These are phyloP conservation scores for Diorhabda carinulata DNA, from an alignment of 1,140 invertebrate genomes.

Conservation along the genomic window DNA sequence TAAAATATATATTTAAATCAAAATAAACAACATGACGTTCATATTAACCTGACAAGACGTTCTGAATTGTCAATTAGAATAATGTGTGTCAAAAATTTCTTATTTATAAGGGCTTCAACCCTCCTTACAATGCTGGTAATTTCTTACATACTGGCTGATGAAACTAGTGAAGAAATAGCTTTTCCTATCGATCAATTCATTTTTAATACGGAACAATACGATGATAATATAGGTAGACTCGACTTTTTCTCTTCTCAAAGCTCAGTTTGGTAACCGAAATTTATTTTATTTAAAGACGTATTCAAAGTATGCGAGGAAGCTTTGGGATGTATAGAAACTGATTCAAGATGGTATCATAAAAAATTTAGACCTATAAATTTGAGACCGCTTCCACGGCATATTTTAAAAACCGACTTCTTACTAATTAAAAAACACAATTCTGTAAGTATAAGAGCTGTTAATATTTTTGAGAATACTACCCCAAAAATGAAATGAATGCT, in stretches of 20 bases:
- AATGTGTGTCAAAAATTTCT: no score
- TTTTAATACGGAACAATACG: neutral
- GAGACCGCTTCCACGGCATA: conserved; percentile 39
- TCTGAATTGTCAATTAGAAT: no score
- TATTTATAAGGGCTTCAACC: no score
- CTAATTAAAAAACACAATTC: conserved; percentile 25
- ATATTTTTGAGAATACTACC: neutral
- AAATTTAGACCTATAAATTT: conserved; percentile 40
- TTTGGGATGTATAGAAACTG: conserved; percentile 40
- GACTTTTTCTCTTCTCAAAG: neutral
- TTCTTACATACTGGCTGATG: no score
- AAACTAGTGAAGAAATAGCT: neutral
- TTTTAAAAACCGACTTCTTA: conserved; percentile 43
- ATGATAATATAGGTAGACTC: neutral
- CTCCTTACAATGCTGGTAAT: no score
- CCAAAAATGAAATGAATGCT: no score
- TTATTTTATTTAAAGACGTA: conserved; percentile 19
- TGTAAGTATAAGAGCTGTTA: neutral
- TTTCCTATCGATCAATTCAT: neutral
- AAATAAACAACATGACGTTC: no score
- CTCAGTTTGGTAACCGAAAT: neutral
- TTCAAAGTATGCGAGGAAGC: conserved; percentile 40
- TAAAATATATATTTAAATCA: no score
- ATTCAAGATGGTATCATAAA: conserved; percentile 40
- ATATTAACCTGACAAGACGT: no score